These are phyloP conservation scores for Carlito syrichta DNA, from an alignment of 2,113 vertebrate species.

Conservation along the genomic window DNA sequence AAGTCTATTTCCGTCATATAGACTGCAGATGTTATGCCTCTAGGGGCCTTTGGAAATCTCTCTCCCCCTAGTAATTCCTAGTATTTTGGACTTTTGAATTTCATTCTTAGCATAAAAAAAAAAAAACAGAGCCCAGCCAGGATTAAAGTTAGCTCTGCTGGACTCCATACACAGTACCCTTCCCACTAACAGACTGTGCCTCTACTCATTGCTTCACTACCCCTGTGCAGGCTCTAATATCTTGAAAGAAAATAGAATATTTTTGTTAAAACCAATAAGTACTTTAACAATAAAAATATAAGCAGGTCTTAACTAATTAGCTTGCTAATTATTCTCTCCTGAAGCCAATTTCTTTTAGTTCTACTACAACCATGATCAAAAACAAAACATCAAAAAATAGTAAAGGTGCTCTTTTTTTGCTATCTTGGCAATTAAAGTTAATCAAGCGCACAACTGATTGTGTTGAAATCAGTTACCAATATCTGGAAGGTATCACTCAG, in stretches of 20 bases:
- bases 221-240: not conserved
- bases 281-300: conserved; percentile 14
- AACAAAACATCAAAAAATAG: conserved; percentile 40
- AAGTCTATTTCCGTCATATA: not conserved
- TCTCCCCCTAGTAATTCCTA: not conserved
- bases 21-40: not conserved
- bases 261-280: conserved; percentile 21
- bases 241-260: conserved; percentile 11
- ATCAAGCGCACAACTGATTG: not conserved
- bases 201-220: not conserved
- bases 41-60: not conserved
- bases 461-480: not conserved
- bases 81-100: not conserved
- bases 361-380: conserved; percentile 41
- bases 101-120: not conserved
- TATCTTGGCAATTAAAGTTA: conserved; percentile 15
- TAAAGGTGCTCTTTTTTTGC: not conserved
- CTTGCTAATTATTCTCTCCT: conserved; percentile 37
- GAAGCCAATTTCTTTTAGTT: conserved; percentile 8
- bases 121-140: too few species aligned
- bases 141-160: not conserved
- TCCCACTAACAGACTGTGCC: fast-evolving
- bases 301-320: conserved; percentile 34
- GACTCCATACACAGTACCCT: not conserved
- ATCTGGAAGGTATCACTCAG: not conserved